Evolutionary conservation across 2,113 vertebrate genomes (phyloP).

Genomic region (Phalacrocorax brasilianus): DNA sequence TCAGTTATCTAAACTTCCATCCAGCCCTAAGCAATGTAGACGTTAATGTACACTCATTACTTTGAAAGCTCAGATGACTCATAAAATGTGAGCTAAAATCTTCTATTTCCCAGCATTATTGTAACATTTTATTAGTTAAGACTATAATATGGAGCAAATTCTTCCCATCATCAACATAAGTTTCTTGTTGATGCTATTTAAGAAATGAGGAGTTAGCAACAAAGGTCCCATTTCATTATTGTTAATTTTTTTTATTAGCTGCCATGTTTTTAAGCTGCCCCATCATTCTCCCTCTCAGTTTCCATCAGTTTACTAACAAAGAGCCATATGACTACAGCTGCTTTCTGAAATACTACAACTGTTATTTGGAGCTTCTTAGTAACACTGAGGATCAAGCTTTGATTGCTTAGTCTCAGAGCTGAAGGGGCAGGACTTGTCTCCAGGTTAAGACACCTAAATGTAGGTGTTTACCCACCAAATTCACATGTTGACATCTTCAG

Average conservation of each 20-base stretch:
- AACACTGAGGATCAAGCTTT: background rate
- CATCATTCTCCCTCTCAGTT: background rate
- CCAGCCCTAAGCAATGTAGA: slow-evolving; percentile 17
- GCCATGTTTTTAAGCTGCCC: background rate
- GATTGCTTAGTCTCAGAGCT: background rate
- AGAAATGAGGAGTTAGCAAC: background rate
- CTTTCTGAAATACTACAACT: background rate
- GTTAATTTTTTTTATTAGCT: background rate
- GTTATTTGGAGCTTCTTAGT: background rate
- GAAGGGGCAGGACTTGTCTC: background rate
- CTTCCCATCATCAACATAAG: background rate
- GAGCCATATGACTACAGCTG: background rate
- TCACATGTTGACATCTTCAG: background rate
- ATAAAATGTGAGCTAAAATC: slow-evolving; percentile 19
- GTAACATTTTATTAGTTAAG: slow-evolving; percentile 17
- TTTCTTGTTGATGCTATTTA: background rate
- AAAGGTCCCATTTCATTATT: background rate
- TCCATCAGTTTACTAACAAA: background rate
- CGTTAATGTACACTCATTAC: slow-evolving; percentile 26
- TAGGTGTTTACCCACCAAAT: background rate
- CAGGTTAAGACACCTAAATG: background rate
- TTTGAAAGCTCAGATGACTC: slow-evolving; percentile 28
- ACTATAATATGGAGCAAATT: background rate
- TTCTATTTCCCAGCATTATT: slow-evolving; percentile 7
- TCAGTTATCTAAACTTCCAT: slow-evolving; percentile 43